phyloP scores from a whole-genome alignment of 2,888 invertebrate species.

The Dascillus cervinus region DNA sequence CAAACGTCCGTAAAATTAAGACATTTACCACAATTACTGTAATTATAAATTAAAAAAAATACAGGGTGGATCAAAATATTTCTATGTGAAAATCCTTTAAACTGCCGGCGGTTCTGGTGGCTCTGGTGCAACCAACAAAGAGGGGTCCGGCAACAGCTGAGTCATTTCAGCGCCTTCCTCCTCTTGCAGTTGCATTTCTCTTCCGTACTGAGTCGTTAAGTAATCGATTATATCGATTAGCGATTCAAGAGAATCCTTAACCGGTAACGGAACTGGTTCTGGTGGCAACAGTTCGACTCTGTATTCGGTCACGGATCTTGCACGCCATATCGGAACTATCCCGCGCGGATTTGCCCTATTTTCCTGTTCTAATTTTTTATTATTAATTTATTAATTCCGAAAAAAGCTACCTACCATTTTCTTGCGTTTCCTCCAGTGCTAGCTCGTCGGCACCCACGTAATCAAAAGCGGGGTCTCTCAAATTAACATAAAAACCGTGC shows the following conservation, averaged over 20 bases:
- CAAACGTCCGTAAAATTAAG: neutral
- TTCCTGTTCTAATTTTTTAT: constrained; percentile 19
- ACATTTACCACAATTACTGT: neutral
- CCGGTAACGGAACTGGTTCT: constrained; percentile 57
- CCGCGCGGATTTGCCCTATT: constrained; percentile 31
- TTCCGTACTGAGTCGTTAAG: constrained; percentile 44
- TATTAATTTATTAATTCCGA: neutral
- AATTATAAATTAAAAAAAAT: neutral
- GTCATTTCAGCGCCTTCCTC: constrained; percentile 28
- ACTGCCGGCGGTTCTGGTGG: neutral
- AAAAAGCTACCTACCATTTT: constrained; percentile 15
- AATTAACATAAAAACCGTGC: constrained; percentile 60
- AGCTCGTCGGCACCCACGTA: constrained; percentile 42
- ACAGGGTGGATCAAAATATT: neutral
- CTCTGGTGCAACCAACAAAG: neutral
- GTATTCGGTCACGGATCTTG: constrained; percentile 59
- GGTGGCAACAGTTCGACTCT: constrained; percentile 63
- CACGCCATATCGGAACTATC: constrained; percentile 57
- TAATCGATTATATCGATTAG: constrained; percentile 43
- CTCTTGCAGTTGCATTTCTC: constrained; percentile 34
- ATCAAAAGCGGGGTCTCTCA: constrained; percentile 52
- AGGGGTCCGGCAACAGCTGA: neutral
- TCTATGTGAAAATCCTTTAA: too few species aligned
- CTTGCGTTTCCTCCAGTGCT: constrained; percentile 45
- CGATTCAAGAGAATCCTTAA: constrained; percentile 56